A percentile compares a stretch with the other conserved stretches of the same genome.
Evolutionary conservation across 2,113 vertebrate species (phyloP).

Genomic region (Tor tambroides): DNA sequence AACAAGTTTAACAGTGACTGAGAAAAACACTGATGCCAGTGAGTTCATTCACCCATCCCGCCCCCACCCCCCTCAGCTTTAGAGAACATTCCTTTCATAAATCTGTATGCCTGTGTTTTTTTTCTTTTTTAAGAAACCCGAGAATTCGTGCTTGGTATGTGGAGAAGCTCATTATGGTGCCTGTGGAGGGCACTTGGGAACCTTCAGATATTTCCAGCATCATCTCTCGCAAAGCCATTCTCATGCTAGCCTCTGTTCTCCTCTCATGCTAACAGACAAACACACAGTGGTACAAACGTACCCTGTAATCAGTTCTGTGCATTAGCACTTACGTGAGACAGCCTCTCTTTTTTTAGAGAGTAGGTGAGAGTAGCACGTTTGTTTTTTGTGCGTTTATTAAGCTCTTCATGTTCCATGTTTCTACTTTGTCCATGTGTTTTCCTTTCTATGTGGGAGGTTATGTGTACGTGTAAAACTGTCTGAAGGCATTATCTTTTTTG

Average conservation of each 20-base stretch:
- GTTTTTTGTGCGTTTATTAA: background rate
- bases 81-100: slow-evolving; percentile 74
- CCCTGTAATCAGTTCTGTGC: slow-evolving; percentile 56
- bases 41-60: slow-evolving; percentile 56
- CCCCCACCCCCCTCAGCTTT: slow-evolving; percentile 52
- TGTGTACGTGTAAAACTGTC: slow-evolving; percentile 38
- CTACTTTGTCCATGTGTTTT: background rate
- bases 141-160: slow-evolving; percentile 65
- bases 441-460: background rate
- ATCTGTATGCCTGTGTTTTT: slow-evolving; percentile 58
- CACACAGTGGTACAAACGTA: background rate
- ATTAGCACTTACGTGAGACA: slow-evolving; percentile 56
- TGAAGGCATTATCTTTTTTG: slow-evolving; percentile 33
- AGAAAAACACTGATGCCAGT: slow-evolving; percentile 56
- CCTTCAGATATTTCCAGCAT: slow-evolving; percentile 30
- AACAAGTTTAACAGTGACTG: slow-evolving; percentile 17
- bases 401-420: too few relatives aligned
- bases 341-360: slow-evolving; percentile 41
- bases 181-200: slow-evolving; percentile 5
- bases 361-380: slow-evolving; percentile 57
- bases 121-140: slow-evolving; percentile 58
- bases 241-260: background rate
- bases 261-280: background rate
- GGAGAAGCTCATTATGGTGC: slow-evolving; percentile 38
- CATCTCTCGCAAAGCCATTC: background rate